phyloP scores from a whole-genome alignment of 2,113 vertebrate species.

The Xyrauchen texanus region DNA sequence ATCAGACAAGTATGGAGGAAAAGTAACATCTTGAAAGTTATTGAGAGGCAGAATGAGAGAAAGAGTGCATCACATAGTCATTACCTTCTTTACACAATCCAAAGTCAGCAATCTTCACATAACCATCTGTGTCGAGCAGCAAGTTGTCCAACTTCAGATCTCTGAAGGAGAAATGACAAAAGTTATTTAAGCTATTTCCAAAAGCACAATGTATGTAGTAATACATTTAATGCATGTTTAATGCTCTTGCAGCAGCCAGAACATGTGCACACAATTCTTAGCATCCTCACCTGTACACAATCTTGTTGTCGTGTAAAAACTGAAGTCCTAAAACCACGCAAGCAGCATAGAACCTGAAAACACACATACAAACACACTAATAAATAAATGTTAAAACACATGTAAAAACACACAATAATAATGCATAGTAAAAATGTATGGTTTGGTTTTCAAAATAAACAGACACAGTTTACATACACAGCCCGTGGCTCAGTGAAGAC shows the following conservation, averaged over 20 bases:
- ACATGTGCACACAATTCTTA: background rate
- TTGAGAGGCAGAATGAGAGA: background rate
- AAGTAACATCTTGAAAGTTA: background rate
- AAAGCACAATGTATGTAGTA: background rate
- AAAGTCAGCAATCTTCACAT: slow-evolving; percentile 99
- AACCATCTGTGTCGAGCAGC: slow-evolving; percentile 93
- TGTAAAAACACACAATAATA: background rate
- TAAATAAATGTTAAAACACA: background rate
- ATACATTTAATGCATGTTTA: background rate
- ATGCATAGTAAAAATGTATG: too few species aligned
- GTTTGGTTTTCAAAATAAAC: background rate
- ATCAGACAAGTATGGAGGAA: background rate
- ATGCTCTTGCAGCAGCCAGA: background rate
- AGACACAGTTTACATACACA: slow-evolving; percentile 77
- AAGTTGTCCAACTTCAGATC: slow-evolving; percentile 98
- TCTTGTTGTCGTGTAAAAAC: slow-evolving; percentile 96
- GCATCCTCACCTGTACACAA: slow-evolving; percentile 90
- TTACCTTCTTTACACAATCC: slow-evolving; percentile 98
- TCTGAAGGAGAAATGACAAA: slow-evolving; percentile 66
- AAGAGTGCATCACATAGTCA: background rate
- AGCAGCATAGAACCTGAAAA: slow-evolving; percentile 85
- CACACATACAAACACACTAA: slow-evolving; percentile 17
- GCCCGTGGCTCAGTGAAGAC: slow-evolving; percentile 95
- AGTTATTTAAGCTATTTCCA: background rate
- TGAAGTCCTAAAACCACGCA: slow-evolving; percentile 98